phyloP scores from a whole-genome alignment of 2,888 invertebrate species.

The Cremastinae sp. region DNA sequence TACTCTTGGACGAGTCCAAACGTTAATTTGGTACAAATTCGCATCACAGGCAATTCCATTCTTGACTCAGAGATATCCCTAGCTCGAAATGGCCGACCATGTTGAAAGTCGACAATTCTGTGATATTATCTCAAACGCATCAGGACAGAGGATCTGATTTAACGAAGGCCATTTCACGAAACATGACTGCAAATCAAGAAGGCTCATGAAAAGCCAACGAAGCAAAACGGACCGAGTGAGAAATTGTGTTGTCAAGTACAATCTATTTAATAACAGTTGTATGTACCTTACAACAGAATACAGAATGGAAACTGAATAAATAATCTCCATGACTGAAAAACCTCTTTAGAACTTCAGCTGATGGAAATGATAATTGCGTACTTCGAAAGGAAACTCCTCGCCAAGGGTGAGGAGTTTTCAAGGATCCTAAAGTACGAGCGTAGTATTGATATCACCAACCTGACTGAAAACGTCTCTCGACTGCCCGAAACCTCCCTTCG shows the following conservation, averaged over 20 bases:
- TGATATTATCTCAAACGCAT: background rate
- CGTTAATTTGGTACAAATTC: too few relatives aligned
- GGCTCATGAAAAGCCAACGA: too few relatives aligned
- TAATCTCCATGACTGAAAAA: conserved; percentile 63
- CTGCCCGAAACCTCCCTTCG: too few relatives aligned
- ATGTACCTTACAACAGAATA: conserved; percentile 10
- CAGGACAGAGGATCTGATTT: too few relatives aligned
- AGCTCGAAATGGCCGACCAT: background rate
- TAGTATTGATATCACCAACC: conserved; percentile 62
- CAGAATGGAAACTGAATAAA: conserved; percentile 59
- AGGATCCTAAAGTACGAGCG: background rate
- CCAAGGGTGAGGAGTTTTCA: conserved; percentile 31
- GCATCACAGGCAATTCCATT: too few relatives aligned
- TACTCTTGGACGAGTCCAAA: too few relatives aligned
- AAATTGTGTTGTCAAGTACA: background rate
- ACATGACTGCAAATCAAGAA: too few relatives aligned
- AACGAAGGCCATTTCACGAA: too few relatives aligned
- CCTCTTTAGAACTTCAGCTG: conserved; percentile 56
- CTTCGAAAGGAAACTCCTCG: conserved; percentile 61
- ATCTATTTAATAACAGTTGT: background rate
- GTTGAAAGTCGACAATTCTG: background rate
- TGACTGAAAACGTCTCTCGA: too few relatives aligned
- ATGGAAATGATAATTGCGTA: conserved; percentile 69
- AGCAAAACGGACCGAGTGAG: too few relatives aligned
- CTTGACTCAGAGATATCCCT: background rate